Evolutionary conservation across 1,140 invertebrate genomes (phyloP).

Genomic region (Drosophila subobscura): DNA sequence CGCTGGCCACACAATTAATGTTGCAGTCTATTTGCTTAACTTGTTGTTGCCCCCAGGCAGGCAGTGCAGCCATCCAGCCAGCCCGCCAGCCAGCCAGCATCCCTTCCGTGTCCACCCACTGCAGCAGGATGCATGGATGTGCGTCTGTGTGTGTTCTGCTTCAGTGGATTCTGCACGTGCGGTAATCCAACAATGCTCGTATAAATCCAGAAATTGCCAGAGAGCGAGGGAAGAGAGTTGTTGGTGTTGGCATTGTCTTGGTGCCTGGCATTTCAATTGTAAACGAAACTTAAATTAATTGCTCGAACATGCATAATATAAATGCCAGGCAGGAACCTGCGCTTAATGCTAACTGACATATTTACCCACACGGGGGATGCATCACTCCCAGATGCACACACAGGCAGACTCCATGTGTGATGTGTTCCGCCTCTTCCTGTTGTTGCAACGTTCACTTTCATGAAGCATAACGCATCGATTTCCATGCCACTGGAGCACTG

Average conservation of each 20-base stretch:
- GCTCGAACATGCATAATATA: constrained; percentile 79
- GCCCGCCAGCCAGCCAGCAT: not conserved
- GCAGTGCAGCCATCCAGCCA: too few relatives aligned
- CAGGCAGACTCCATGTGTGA: constrained; percentile 13
- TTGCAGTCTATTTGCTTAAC: constrained; percentile 81
- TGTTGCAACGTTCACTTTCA: constrained; percentile 49
- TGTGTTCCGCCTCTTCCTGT: constrained; percentile 7
- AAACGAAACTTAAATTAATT: constrained; percentile 81
- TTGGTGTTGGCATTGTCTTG: constrained; percentile 9
- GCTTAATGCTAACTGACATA: constrained; percentile 78
- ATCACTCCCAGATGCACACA: too few relatives aligned
- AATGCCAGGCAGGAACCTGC: constrained; percentile 54
- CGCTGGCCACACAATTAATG: constrained; percentile 78
- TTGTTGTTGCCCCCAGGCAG: constrained; percentile 59
- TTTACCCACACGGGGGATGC: constrained; percentile 61
- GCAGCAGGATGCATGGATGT: constrained; percentile 7
- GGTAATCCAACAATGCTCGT: constrained; percentile 65
- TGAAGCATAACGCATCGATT: constrained; percentile 70
- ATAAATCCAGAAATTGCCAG: constrained; percentile 72
- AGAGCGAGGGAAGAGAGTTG: constrained; percentile 8
- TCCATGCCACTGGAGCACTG: constrained; percentile 48
- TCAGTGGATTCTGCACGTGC: constrained; percentile 66
- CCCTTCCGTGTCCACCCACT: constrained; percentile 20
- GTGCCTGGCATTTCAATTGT: constrained; percentile 66
- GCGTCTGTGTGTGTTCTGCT: constrained; percentile 52